Evolutionary conservation across 92 coral and sea anemone genomes (phyloP).

Genomic region (Isaurus tuberculatus): DNA sequence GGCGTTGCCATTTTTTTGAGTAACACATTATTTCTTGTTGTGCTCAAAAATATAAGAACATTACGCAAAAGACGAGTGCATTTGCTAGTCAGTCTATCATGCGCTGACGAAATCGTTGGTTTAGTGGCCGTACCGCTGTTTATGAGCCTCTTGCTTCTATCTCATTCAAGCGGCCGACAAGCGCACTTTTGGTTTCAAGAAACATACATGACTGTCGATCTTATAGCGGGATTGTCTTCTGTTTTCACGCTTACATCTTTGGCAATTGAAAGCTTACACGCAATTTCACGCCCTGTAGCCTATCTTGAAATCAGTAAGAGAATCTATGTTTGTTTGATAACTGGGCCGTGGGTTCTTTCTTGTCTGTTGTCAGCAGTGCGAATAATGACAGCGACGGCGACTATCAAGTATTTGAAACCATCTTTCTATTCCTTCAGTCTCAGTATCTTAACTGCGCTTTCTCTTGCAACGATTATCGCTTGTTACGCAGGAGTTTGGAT

Average conservation of each 20-base stretch:
- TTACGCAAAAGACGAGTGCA: constrained; percentile 8
- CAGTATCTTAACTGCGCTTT: constrained; percentile 6
- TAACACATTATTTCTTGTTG: constrained; percentile 7
- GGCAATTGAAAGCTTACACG: constrained; percentile 19
- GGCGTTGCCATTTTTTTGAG: not conserved
- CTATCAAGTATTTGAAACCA: constrained; percentile 19
- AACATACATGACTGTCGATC: constrained; percentile 4
- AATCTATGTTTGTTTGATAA: not conserved
- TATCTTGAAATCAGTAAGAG: not conserved
- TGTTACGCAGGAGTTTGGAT: constrained; percentile 22
- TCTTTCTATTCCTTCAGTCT: not conserved
- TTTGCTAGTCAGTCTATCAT: constrained; percentile 11
- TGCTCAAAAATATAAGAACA: not conserved
- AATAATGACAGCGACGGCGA: not conserved
- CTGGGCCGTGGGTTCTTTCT: constrained; percentile 7
- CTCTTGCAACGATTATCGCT: constrained; percentile 3
- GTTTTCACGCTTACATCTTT: not conserved
- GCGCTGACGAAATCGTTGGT: constrained; percentile 16
- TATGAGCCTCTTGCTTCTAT: not conserved
- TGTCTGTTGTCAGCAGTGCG: constrained; percentile 9
- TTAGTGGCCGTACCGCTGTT: constrained; percentile 2
- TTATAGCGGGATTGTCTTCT: constrained; percentile 5
- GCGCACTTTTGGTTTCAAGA: not conserved
- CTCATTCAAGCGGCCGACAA: not conserved
- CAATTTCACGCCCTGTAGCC: not conserved